A percentile compares a stretch with the other conserved stretches of the same genome.
These are phyloP conservation scores for Folsomia candida DNA, from an alignment of 2,888 invertebrate species.

Conservation along the genomic window DNA sequence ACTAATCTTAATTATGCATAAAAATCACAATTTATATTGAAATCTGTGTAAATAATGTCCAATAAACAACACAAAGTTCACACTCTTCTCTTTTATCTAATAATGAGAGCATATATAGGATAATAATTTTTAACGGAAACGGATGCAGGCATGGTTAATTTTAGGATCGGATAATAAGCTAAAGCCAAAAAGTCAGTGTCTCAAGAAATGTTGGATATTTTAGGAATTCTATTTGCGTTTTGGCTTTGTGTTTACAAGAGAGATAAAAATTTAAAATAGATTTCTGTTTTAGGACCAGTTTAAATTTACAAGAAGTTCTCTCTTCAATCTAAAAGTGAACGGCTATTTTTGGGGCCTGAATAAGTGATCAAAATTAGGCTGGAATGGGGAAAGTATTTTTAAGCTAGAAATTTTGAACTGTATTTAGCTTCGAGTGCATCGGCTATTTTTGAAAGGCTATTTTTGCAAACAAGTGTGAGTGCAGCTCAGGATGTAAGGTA, in stretches of 20 bases:
- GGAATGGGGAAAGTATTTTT: constrained; percentile 21
- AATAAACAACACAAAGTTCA: too few species aligned
- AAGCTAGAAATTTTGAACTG: constrained; percentile 24
- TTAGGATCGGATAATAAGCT: background rate
- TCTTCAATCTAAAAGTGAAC: constrained; percentile 23
- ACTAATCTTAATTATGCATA: background rate
- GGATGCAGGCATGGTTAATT: background rate
- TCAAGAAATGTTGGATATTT: background rate
- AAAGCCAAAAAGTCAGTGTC: background rate
- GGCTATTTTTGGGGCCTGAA: constrained; percentile 14
- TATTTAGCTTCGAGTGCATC: constrained; percentile 26
- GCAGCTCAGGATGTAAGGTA: constrained; percentile 31
- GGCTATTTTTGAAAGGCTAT: constrained; percentile 39
- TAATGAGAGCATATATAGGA: background rate
- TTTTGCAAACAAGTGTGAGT: constrained; percentile 29
- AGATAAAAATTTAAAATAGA: constrained; percentile 9
- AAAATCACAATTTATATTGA: too few species aligned
- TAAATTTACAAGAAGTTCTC: constrained; percentile 33
- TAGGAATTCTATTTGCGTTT: constrained; percentile 9
- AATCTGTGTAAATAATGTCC: too few species aligned
- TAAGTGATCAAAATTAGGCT: constrained; percentile 18
- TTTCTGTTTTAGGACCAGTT: constrained; percentile 8
- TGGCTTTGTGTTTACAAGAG: background rate
- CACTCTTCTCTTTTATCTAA: background rate
- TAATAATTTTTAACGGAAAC: background rate